Conservation (phyloP, 2,113 vertebrate species). For the Alces alces region DNA sequence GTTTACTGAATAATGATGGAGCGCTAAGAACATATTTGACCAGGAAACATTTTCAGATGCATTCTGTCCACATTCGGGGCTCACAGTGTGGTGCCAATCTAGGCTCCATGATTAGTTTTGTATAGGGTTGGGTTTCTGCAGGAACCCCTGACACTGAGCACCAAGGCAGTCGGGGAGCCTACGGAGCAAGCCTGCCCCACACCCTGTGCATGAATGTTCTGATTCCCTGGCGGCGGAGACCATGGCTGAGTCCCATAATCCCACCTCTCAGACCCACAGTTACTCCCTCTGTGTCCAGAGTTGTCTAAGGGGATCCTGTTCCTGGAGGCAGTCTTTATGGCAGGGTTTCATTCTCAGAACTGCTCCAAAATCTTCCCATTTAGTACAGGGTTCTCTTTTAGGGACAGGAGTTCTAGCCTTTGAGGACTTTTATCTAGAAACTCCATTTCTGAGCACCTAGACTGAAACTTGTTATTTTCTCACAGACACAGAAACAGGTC, state of each 20-base stretch:
- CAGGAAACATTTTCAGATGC: neutral
- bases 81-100: neutral
- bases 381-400: neutral
- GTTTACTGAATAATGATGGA: neutral
- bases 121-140: neutral
- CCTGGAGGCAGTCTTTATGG: neutral
- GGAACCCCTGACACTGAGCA: neutral
- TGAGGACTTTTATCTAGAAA: neutral
- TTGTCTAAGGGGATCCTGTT: neutral
- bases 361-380: neutral
- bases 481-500: neutral
- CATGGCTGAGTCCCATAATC: neutral
- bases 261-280: neutral
- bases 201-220: neutral
- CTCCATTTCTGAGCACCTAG: neutral
- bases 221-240: neutral
- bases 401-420: neutral
- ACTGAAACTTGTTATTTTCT: neutral
- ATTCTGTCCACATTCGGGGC: neutral
- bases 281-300: neutral
- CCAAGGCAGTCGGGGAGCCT: neutral
- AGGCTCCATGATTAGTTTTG: neutral
- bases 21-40: neutral
- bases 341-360: neutral
- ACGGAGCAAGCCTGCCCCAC: neutral